Conservation (phyloP, 2,113 vertebrate species). For the Pituophis catenifer region DNA sequence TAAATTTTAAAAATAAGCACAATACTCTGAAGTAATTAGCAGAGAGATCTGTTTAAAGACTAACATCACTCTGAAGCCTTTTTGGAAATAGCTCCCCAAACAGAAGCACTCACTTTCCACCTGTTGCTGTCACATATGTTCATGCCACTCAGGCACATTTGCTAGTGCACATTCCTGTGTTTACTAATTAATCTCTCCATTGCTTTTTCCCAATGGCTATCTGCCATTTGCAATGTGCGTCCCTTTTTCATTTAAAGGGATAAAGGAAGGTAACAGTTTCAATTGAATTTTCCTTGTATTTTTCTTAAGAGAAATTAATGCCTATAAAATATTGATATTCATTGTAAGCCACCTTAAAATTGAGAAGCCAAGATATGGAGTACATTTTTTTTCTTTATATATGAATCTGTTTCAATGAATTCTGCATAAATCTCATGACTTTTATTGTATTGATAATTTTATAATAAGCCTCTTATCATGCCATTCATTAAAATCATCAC, state of each 20-base stretch:
- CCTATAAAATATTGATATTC: background rate
- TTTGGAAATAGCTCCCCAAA: conserved; percentile 67
- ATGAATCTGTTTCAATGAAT: background rate
- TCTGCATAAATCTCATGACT: background rate
- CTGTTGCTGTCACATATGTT: conserved; percentile 84
- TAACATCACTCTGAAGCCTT: conserved; percentile 56
- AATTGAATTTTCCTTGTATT: background rate
- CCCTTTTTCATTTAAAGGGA: conserved; percentile 58
- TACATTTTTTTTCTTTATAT: background rate
- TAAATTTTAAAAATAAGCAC: conserved; percentile 3
- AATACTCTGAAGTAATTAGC: conserved; percentile 47
- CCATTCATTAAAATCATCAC: background rate
- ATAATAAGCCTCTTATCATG: background rate
- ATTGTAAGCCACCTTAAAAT: background rate
- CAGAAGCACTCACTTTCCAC: conserved; percentile 56
- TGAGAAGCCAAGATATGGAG: background rate
- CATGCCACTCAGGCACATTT: conserved; percentile 83
- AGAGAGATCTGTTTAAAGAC: conserved; percentile 52
- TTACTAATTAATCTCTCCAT: conserved; percentile 75
- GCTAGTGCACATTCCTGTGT: conserved; percentile 69
- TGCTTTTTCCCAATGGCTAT: conserved; percentile 50
- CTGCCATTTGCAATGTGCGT: conserved; percentile 55
- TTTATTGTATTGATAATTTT: background rate
- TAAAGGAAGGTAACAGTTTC: conserved; percentile 7
- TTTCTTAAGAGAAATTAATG: background rate